Conservation (phyloP, 2,797 vertebrate genomes). For the Myotis myotis region DNA sequence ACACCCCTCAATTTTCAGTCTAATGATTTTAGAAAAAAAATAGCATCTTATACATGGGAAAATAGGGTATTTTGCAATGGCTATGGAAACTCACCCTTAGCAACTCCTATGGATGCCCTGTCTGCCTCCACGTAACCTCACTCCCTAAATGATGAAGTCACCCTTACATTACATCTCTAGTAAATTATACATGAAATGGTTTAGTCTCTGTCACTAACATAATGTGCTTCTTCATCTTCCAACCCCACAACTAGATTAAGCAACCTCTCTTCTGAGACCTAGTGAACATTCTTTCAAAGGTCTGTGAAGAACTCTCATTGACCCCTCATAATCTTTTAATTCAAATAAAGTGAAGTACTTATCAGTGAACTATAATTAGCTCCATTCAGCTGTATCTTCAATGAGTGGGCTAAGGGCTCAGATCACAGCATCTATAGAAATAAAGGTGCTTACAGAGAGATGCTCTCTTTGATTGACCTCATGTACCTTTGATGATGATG, state of each 20-base stretch:
- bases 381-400: background rate
- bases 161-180: too few species aligned
- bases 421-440: background rate
- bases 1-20: too few species aligned
- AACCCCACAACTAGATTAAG: background rate
- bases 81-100: background rate
- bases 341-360: background rate
- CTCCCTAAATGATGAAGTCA: too few species aligned
- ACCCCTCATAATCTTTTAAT: background rate
- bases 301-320: background rate
- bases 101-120: background rate
- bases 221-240: background rate
- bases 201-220: too few species aligned
- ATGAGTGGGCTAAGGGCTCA: accelerated
- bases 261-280: background rate
- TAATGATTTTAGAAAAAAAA: too few species aligned
- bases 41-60: too few species aligned
- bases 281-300: background rate
- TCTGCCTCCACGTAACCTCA: accelerated
- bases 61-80: background rate
- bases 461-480: too few species aligned
- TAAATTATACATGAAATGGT: background rate
- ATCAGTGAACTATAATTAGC: background rate
- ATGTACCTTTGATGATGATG: too few species aligned
- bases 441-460: background rate